Evolutionary conservation across 2,888 invertebrate species (phyloP).

Genomic region (Aporophyla lueneburgensis): DNA sequence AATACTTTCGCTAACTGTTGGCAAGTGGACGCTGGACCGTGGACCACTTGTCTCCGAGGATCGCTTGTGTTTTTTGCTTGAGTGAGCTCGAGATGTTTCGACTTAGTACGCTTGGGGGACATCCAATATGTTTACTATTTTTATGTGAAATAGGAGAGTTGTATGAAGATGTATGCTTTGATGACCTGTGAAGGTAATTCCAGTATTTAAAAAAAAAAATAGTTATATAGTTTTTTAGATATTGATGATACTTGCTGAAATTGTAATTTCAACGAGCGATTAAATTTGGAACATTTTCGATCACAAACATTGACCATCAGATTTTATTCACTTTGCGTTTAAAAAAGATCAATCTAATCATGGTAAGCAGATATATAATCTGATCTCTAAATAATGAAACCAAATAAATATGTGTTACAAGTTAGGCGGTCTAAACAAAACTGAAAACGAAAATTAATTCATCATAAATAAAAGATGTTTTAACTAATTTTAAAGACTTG

Average conservation of each 20-base stretch:
- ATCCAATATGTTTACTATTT: conserved; percentile 11
- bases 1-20: conserved; percentile 68
- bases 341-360: not conserved
- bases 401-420: not conserved
- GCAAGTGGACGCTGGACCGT: conserved; percentile 38
- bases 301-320: too few relatives aligned
- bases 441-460: conserved; percentile 17
- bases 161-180: not conserved
- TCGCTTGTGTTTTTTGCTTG: conserved; percentile 42
- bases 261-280: too few relatives aligned
- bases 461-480: conserved; percentile 34
- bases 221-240: not conserved
- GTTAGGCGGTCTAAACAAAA: not conserved
- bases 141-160: conserved; percentile 3
- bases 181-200: not conserved
- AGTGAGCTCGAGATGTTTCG: conserved; percentile 46
- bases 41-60: conserved; percentile 19
- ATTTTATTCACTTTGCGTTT: not conserved
- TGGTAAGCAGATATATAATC: not conserved
- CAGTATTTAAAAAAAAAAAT: too few relatives aligned
- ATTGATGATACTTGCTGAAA: not conserved
- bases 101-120: conserved; percentile 13
- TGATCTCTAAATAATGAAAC: not conserved
- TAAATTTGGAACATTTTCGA: not conserved
- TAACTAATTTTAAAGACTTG: conserved; percentile 39